Base-by-base conservation (phyloP, 2,888 invertebrate genomes). In the Apeira syringaria region DNA sequence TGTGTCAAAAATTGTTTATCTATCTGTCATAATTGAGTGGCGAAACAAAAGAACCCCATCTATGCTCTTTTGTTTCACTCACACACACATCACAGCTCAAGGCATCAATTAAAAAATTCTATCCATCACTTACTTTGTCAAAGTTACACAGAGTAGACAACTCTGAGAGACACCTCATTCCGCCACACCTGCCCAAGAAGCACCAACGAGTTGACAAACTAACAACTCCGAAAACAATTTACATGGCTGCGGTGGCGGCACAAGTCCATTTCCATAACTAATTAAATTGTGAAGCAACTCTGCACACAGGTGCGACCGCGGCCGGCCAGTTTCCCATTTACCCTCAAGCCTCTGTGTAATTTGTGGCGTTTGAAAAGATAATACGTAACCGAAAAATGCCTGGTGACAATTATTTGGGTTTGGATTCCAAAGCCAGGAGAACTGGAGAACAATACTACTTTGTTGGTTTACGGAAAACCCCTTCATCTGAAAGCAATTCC, bases 181-280 rank as follows among this genome's bases (percentile, higher is more conserved):
- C 20, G 24, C 18, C 34, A 8, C 54, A 54, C 47, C 52, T 57
- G 54, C 45, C 34, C 43, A 31, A 38, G 47, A 44, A 45, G 47
- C 49, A 18, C 10, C 31, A 18, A 17, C 43, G 45, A 35, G 26
- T 45, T 57, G 59, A 54, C 56, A 62, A 62, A 66, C 66, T 65
- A 66, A 64, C 65, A 61, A 63, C 52, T 64, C 52, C 20, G 58
- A 61, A 64, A 69, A 68, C 71, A 70, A 69, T 70, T 70, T 67
- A 64, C 69, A 68, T 63, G 66, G 54, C 33, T n/a, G n/a, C n/a
- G 56, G 37, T 42, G 58, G 52, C 47, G 30, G 56, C 53, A 20
- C 20, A 47, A 56, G 59, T 59, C 61, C 55, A 77, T 77, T 75
- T 67, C 69, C 76, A 77, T 77, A 77, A 68, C 75, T 77, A 76